Percentiles rank a stretch among this genome's conserved stretches.
These are phyloP conservation scores for Odontamblyopus rebecca DNA, from an alignment of 2,797 vertebrate genomes.

Conservation along the genomic window DNA sequence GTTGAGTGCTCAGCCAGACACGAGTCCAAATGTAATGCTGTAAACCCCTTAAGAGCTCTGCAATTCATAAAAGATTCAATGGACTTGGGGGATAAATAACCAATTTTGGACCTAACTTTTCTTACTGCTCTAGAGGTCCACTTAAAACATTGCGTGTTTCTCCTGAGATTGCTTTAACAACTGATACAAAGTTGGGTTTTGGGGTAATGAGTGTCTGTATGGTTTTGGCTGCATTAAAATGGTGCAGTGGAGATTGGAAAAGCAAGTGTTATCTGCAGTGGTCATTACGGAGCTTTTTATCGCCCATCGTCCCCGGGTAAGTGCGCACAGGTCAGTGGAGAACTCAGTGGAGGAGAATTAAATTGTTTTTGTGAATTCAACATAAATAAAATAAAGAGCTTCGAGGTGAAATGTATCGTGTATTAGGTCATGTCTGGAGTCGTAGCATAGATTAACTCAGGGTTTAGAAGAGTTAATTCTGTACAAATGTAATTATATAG, in stretches of 20 bases:
- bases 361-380: not conserved
- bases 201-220: not conserved
- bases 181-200: not conserved
- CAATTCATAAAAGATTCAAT: conserved; percentile 6
- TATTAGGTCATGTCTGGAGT: not conserved
- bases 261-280: not conserved
- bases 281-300: not conserved
- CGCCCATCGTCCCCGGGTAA: not conserved
- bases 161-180: conserved; percentile 8
- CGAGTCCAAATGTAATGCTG: not conserved
- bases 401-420: not conserved
- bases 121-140: not conserved
- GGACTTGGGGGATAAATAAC: conserved; percentile 7
- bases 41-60: not conserved
- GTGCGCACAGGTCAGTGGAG: not conserved
- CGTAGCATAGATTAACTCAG: not conserved
- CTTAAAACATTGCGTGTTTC: not conserved
- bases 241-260: not conserved
- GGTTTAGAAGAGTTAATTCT: not conserved
- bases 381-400: not conserved
- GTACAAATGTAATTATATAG: too few relatives aligned
- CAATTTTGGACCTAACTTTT: conserved; percentile 3
- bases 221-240: not conserved
- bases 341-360: not conserved
- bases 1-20: conserved; percentile 4